phyloP scores from a whole-genome alignment of 2,113 vertebrate species.

The Leucopsar rothschildi region DNA sequence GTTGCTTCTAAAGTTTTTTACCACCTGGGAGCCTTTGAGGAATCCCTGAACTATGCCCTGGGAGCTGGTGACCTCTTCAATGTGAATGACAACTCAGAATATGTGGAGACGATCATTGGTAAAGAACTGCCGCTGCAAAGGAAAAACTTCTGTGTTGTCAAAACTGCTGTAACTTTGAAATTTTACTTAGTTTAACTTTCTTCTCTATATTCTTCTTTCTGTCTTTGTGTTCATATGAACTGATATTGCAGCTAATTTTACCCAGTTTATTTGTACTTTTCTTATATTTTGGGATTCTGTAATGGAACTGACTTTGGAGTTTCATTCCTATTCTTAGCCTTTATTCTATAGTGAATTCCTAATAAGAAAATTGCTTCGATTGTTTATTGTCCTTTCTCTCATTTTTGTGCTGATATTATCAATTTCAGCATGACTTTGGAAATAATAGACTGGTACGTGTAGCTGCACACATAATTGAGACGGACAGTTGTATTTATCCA shows the following conservation, averaged over 20 bases:
- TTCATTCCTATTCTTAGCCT: neutral
- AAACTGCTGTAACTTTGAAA: neutral
- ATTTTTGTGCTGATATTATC: neutral
- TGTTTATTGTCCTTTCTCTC: neutral
- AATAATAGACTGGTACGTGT: neutral
- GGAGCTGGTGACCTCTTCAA: conserved; percentile 99
- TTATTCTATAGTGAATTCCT: neutral
- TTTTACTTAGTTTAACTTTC: neutral
- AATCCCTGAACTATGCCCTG: conserved; percentile 95
- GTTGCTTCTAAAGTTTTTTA: conserved; percentile 99
- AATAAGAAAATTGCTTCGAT: neutral
- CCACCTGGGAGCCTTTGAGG: conserved; percentile 97
- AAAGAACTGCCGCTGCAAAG: conserved; percentile 25
- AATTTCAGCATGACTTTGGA: neutral
- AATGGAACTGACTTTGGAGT: neutral
- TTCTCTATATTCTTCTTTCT: neutral
- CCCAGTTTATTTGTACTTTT: neutral
- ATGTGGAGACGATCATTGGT: conserved; percentile 99
- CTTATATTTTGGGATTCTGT: neutral
- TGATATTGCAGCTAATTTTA: neutral
- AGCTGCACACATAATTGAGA: neutral
- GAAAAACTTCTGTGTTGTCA: neutral
- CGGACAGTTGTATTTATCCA: neutral
- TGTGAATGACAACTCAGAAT: conserved; percentile 96
- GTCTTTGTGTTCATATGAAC: neutral